phyloP scores from a whole-genome alignment of 2,888 invertebrate species.

The Crepidodera aurea region DNA sequence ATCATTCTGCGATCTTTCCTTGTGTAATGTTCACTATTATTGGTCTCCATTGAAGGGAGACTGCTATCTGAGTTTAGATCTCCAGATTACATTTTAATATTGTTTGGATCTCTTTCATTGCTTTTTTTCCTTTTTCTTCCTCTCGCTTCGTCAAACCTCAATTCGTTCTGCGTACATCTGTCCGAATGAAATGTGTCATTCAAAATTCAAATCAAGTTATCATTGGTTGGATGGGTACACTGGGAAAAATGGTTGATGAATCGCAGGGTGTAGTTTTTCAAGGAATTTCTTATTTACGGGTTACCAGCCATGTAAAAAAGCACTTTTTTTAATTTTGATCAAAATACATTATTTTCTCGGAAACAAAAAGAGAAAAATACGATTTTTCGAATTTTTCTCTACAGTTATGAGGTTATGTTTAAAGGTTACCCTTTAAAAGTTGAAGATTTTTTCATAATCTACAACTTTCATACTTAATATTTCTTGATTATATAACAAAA shows the following conservation, averaged over 20 bases:
- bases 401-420: too few species aligned
- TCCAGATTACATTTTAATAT: conserved; percentile 49
- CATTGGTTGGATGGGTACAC: conserved; percentile 8
- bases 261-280: too few species aligned
- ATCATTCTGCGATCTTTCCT: conserved; percentile 39
- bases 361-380: too few species aligned
- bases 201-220: conserved; percentile 33
- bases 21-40: conserved; percentile 50
- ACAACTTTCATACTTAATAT: too few species aligned
- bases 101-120: conserved; percentile 47
- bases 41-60: conserved; percentile 46
- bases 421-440: too few species aligned
- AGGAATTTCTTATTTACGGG: too few species aligned
- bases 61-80: conserved; percentile 47
- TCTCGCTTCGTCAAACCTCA: conserved; percentile 48
- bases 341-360: too few species aligned
- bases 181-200: conserved; percentile 34
- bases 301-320: too few species aligned
- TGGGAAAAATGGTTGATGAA: background rate
- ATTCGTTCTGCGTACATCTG: conserved; percentile 41
- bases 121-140: conserved; percentile 31
- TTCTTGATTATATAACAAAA: too few species aligned
- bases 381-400: too few species aligned
- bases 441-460: too few species aligned
- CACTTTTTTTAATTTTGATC: too few species aligned